Evolutionary conservation across 2,797 vertebrate genomes (phyloP), one percentile per base, ranked within the genome.

Genomic region (Phylloscopus collybita): DNA sequence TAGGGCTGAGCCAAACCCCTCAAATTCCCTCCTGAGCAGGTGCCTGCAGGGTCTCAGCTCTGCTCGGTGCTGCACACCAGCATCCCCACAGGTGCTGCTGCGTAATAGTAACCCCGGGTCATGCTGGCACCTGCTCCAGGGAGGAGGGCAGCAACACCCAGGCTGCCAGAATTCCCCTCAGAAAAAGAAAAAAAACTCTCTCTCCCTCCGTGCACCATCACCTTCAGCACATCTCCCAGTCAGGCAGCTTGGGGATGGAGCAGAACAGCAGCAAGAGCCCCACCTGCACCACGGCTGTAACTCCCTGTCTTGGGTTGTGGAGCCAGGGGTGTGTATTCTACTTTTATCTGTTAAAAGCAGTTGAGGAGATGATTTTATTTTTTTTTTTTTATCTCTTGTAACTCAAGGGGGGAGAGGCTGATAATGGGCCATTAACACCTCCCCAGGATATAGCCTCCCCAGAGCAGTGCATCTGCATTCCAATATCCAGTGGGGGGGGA

Each of bases 171-270:
- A 0, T 3, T 10, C 17, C 19, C 15, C 38, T 5, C 40, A 34
- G 8, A 6, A 20, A n/a, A 76, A 26, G 22, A 20, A 27, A 32
- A 67, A 80, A 3, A 38, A 38, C 38, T 25, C 32, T 29, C 29
- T 34, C 7, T 26, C 13, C 32, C 32, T 64, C 11, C 19, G 6
- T 1, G 1, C 19, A 9, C 3, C 18, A 5, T 23, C 11, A 21
- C 54, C 18, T 27, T 18, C 45, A n/a, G 53, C 45, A 13, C n/a
- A 7, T 1, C 1, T 4, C 45, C 40, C 14, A 56, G 5, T 2
- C 54, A 36, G 22, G 17, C 47, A 89, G 34, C 47, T 4, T 2
- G 11, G 27, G 36, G 8, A 69, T 4, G 26, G 29, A 65, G n/a
- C 21, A 42, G 26, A 47, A 16, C 38, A 74, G 25, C 20, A 73